Evolutionary conservation across 2,888 invertebrate genomes (phyloP).

Genomic region (Aleiodes testaceus): DNA sequence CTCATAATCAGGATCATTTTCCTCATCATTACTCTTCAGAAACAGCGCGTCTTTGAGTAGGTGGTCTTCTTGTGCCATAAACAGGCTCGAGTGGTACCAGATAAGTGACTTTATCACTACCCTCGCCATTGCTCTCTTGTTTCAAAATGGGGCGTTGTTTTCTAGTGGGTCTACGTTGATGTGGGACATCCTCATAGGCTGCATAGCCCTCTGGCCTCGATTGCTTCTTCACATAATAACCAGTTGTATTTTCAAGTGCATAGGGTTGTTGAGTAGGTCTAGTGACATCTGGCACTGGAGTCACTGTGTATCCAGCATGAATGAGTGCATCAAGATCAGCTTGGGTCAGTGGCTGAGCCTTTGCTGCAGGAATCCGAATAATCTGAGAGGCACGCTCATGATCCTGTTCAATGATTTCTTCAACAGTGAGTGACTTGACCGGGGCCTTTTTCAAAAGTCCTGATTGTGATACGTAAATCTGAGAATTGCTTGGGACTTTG

Average conservation of each 20-base stretch:
- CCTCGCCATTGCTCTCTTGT: conserved; percentile 55
- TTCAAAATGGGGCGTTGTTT: conserved; percentile 63
- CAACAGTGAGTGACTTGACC: conserved; percentile 66
- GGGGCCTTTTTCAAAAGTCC: conserved; percentile 67
- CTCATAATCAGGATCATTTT: conserved; percentile 3
- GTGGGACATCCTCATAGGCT: conserved; percentile 61
- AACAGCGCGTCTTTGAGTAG: conserved; percentile 45
- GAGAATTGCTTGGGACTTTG: conserved; percentile 60
- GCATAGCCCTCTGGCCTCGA: conserved; percentile 63
- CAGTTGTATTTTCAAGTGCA: conserved; percentile 57
- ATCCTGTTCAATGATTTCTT: conserved; percentile 64
- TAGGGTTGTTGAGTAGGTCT: conserved; percentile 60
- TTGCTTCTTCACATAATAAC: conserved; percentile 66
- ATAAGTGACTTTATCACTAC: conserved; percentile 65
- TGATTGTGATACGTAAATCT: conserved; percentile 66
- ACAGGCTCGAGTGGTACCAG: conserved; percentile 65
- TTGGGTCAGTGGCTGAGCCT: conserved; percentile 61
- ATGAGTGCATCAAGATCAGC: conserved; percentile 66
- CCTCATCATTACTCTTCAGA: conserved; percentile 47
- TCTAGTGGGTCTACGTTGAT: conserved; percentile 60
- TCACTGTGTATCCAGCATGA: conserved; percentile 68
- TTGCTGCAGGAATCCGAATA: conserved; percentile 60
- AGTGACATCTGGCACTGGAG: conserved; percentile 62
- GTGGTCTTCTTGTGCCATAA: conserved; percentile 62
- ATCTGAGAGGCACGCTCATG: conserved; percentile 58